Evolutionary conservation across 1,140 invertebrate species (phyloP).

Genomic region (Cataglyphis hispanica): DNA sequence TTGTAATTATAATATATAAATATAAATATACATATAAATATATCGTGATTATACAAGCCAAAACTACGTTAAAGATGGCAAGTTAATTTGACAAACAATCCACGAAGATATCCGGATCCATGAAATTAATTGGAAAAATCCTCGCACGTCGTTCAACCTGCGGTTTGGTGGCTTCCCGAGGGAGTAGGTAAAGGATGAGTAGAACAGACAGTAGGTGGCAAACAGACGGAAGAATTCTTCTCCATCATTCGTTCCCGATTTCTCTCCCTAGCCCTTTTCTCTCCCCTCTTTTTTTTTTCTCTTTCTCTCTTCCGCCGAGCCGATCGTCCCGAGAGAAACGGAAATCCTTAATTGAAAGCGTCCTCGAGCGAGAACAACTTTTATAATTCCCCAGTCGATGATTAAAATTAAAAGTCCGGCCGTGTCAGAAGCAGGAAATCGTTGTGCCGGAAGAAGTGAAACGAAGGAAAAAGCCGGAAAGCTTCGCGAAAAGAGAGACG

Average conservation of each 20-base stretch:
- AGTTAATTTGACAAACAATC: conserved; percentile 49
- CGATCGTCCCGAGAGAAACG: conserved; percentile 72
- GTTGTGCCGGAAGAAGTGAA: conserved; percentile 73
- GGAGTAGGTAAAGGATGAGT: conserved; percentile 8
- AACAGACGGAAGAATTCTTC: conserved; percentile 28
- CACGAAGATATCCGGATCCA: conserved; percentile 2
- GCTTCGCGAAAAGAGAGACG: conserved; percentile 47
- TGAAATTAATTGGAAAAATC: conserved; percentile 71
- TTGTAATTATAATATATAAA: neutral
- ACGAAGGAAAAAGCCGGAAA: conserved; percentile 62
- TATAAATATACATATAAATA: too few relatives aligned
- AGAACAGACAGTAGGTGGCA: conserved; percentile 5
- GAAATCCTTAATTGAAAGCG: conserved; percentile 82
- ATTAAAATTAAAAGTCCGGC: conserved; percentile 82
- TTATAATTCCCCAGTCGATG: conserved; percentile 80
- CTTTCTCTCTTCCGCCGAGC: conserved; percentile 41
- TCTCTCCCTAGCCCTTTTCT: conserved; percentile 7
- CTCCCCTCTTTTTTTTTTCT: conserved; percentile 7
- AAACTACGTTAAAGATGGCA: neutral
- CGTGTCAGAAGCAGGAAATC: conserved; percentile 78
- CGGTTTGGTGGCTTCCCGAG: conserved; percentile 35
- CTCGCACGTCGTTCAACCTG: conserved; percentile 32
- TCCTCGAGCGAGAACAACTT: conserved; percentile 77
- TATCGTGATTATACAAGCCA: neutral
- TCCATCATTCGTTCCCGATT: conserved; percentile 60